Percentiles rank a stretch among this genome's conserved stretches.
phyloP scores from a whole-genome alignment of 2,888 invertebrate species.

The Orthosia cruda region DNA sequence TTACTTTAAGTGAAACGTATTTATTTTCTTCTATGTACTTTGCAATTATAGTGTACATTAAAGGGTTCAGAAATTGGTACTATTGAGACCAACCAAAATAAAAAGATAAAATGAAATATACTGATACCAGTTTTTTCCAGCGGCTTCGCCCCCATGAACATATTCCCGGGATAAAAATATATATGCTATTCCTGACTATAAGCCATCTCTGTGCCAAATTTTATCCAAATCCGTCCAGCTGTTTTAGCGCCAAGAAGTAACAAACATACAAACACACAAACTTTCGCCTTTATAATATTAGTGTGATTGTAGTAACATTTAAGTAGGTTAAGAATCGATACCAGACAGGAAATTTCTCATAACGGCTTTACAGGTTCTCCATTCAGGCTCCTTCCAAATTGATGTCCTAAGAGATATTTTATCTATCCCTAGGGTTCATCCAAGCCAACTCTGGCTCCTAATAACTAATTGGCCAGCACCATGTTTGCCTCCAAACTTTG shows the following conservation, averaged over 20 bases:
- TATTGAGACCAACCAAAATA: too few relatives aligned
- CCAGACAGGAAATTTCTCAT: not conserved
- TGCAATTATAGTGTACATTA: too few relatives aligned
- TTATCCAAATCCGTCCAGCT: too few relatives aligned
- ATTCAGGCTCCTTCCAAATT: not conserved
- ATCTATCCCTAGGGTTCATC: slow-evolving; percentile 2
- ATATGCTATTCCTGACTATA: too few relatives aligned
- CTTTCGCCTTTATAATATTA: not conserved
- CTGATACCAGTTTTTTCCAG: too few relatives aligned
- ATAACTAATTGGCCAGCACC: slow-evolving; percentile 56
- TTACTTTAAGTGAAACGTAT: slow-evolving; percentile 13
- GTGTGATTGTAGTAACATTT: not conserved
- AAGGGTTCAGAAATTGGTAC: not conserved
- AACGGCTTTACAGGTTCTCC: not conserved
- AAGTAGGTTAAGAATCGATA: too few relatives aligned
- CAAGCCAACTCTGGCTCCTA: slow-evolving; percentile 34
- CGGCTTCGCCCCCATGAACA: too few relatives aligned
- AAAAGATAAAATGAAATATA: too few relatives aligned
- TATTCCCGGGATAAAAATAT: too few relatives aligned
- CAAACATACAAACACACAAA: too few relatives aligned
- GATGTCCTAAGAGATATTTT: not conserved
- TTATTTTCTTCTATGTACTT: slow-evolving; percentile 33
- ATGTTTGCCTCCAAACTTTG: slow-evolving; percentile 49
- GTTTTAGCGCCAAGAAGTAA: too few relatives aligned
- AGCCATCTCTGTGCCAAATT: too few relatives aligned